A percentile compares a stretch with the other conserved stretches of the same genome.
Evolutionary conservation across 2,888 invertebrate species (phyloP).

Genomic region (Operophtera brumata): DNA sequence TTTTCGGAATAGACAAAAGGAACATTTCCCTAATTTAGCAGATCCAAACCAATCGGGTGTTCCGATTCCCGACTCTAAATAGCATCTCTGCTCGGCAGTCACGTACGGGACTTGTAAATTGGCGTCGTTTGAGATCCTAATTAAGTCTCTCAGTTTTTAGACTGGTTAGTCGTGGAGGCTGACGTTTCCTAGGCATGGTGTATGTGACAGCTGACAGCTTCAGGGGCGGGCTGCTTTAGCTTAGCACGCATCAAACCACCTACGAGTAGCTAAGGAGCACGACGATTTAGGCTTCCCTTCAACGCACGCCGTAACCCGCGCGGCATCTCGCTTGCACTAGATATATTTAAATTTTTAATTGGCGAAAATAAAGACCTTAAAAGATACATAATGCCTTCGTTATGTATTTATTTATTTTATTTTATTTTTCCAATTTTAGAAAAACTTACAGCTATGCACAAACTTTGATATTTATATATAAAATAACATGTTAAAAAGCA

Average conservation of each 20-base stretch:
- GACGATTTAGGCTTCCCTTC: no score
- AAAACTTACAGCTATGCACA: no score
- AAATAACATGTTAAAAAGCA: no score
- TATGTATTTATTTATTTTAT: no score
- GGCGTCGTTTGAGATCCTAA: conserved; percentile 74
- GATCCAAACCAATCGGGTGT: conserved; percentile 9
- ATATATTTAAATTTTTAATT: no score
- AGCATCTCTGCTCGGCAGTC: conserved; percentile 57
- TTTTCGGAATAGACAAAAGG: no score
- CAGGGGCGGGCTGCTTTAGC: conserved; percentile 14
- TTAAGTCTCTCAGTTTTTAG: conserved; percentile 77
- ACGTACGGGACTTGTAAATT: conserved; percentile 71
- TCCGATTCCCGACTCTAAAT: conserved; percentile 44
- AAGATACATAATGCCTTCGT: no score
- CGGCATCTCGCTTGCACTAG: no score
- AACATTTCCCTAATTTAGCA: not conserved
- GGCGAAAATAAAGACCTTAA: no score
- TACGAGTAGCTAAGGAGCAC: not conserved
- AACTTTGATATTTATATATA: no score
- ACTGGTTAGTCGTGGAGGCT: conserved; percentile 36
- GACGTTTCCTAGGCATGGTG: conserved; percentile 22
- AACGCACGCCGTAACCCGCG: no score
- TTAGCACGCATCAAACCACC: not conserved
- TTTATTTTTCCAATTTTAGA: no score
- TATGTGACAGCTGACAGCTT: conserved; percentile 18